Conservation (phyloP, 2,113 vertebrate species). For the Ciconia boyciana region DNA sequence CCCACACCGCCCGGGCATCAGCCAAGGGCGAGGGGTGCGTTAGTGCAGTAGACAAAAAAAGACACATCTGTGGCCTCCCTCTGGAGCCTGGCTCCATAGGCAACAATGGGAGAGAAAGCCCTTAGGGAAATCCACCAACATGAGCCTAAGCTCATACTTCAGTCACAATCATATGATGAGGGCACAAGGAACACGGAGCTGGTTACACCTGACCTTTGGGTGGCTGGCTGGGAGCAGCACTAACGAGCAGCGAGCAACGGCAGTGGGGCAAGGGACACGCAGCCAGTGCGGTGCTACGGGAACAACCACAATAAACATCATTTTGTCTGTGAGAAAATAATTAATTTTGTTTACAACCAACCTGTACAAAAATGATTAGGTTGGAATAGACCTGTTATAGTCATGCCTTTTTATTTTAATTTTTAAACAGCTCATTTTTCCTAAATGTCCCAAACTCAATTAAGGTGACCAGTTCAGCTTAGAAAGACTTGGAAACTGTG, state of each 20-base stretch:
- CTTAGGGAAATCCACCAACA: background rate
- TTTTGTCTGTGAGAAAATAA: background rate
- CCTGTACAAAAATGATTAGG: background rate
- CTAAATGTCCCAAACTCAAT: background rate
- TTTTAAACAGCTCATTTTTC: background rate
- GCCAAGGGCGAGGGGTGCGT: background rate
- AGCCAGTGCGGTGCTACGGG: accelerated
- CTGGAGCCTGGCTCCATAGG: background rate
- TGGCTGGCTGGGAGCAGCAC: background rate
- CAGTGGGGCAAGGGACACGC: accelerated
- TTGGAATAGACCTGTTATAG: background rate
- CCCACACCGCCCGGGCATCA: accelerated
- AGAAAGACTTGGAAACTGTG: background rate
- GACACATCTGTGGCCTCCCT: accelerated
- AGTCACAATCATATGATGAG: no score
- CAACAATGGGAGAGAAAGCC: background rate
- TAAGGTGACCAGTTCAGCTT: background rate
- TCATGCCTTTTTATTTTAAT: background rate
- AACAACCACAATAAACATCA: background rate
- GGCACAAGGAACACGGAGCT: background rate
- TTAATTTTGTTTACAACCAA: background rate
- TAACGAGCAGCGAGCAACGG: accelerated
- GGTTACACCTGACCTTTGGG: background rate
- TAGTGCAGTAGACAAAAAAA: background rate
- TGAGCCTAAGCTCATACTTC: background rate